Evolutionary conservation across 2,888 invertebrate genomes (phyloP).

Genomic region (Drosophila mulleri): DNA sequence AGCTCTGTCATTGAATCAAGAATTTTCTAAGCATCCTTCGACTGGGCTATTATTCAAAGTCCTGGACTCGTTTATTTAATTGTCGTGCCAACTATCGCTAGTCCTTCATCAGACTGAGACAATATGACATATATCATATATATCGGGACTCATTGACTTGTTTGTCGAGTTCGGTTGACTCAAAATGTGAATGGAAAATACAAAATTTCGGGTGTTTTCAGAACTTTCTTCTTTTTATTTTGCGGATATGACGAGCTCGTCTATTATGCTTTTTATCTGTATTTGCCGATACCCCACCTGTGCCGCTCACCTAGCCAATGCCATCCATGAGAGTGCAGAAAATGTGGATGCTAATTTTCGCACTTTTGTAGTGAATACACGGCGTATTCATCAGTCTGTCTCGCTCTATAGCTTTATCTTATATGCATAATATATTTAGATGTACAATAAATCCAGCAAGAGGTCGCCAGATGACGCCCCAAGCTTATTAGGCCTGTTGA

Average conservation of each 20-base stretch:
- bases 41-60: background rate
- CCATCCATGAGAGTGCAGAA: constrained; percentile 33
- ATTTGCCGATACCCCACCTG: background rate
- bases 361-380: constrained; percentile 55
- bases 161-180: background rate
- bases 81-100: too few relatives aligned
- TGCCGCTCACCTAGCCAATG: background rate
- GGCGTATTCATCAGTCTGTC: background rate
- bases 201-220: background rate
- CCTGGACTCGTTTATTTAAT: background rate
- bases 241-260: constrained; percentile 1
- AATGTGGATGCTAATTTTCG: constrained; percentile 57
- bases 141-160: background rate
- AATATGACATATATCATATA: too few relatives aligned
- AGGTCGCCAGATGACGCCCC: background rate
- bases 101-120: too few relatives aligned
- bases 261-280: background rate
- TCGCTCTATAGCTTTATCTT: background rate
- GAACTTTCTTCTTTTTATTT: background rate
- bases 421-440: background rate
- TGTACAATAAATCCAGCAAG: background rate
- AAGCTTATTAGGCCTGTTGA: background rate
- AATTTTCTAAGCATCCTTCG: too few relatives aligned
- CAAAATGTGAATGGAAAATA: background rate
- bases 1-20: too few relatives aligned